phyloP scores from a whole-genome alignment of 2,888 invertebrate species.

The Aspidiotus rigidus region DNA sequence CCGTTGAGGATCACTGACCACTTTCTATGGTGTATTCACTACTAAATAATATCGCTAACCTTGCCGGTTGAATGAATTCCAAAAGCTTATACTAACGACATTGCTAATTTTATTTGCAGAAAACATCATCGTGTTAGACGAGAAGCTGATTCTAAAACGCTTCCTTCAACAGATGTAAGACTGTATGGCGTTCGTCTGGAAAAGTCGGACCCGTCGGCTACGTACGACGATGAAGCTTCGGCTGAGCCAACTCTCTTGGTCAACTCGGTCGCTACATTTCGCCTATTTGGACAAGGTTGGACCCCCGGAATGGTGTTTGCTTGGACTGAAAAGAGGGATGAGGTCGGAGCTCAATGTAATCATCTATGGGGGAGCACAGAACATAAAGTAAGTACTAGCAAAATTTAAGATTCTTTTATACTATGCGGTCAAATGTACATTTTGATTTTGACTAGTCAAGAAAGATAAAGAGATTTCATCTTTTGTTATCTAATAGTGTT shows the following conservation, averaged over 20 bases:
- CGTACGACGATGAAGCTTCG: conserved; percentile 41
- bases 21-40: too few species aligned
- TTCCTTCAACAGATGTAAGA: conserved; percentile 24
- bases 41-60: too few species aligned
- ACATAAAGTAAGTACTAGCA: too few species aligned
- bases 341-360: conserved; percentile 51
- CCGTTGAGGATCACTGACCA: too few species aligned
- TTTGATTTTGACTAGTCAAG: too few species aligned
- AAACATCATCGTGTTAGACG: conserved; percentile 2
- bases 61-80: too few species aligned
- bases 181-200: conserved; percentile 41
- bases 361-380: too few species aligned
- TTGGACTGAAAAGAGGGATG: conserved; percentile 55
- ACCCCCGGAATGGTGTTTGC: conserved; percentile 56
- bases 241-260: conserved; percentile 63
- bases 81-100: too few species aligned
- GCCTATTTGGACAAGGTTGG: conserved; percentile 66
- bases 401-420: too few species aligned
- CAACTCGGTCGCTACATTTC: conserved; percentile 51
- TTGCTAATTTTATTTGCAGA: not conserved
- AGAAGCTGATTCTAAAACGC: conserved; percentile 6
- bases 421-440: too few species aligned
- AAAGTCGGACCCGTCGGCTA: conserved; percentile 38
- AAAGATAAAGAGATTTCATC: too few species aligned
- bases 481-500: too few species aligned